A percentile compares a stretch with the other conserved stretches of the same genome.
These are phyloP conservation scores for Oreortyx pictus DNA, from an alignment of 2,797 vertebrate genomes.

Conservation along the genomic window DNA sequence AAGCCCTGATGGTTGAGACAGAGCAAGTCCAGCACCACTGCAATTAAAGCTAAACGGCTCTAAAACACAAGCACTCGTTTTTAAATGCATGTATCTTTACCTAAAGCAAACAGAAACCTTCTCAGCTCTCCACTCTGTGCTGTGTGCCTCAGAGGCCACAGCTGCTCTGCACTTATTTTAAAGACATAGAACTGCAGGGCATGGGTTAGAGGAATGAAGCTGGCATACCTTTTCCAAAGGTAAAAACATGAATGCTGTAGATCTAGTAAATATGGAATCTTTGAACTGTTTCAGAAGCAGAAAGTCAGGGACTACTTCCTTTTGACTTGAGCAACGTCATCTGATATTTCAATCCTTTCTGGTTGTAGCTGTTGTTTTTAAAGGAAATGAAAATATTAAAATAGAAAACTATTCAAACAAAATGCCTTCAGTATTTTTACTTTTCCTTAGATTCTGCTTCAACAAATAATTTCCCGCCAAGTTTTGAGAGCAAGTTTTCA, in stretches of 20 bases:
- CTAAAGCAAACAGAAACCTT: background rate
- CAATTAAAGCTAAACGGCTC: background rate
- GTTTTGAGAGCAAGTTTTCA: background rate
- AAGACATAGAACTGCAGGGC: background rate
- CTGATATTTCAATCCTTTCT: background rate
- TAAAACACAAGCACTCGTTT: background rate
- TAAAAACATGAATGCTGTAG: rapidly evolving
- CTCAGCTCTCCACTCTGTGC: background rate
- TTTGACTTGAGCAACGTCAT: background rate
- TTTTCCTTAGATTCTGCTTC: background rate
- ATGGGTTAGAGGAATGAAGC: no score
- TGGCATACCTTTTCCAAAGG: background rate
- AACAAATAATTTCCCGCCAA: background rate
- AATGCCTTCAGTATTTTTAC: rapidly evolving
- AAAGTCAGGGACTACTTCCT: background rate
- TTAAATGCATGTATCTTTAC: background rate
- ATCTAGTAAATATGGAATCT: background rate
- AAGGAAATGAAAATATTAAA: background rate
- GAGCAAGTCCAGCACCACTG: background rate
- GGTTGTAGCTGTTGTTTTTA: background rate
- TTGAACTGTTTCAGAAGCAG: background rate
- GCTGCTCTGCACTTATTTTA: background rate
- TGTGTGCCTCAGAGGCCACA: background rate
- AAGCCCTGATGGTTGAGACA: background rate
- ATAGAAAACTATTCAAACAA: background rate